These are phyloP conservation scores for Brachymystax lenok DNA, from an alignment of 2,797 vertebrate species.

Conservation along the genomic window DNA sequence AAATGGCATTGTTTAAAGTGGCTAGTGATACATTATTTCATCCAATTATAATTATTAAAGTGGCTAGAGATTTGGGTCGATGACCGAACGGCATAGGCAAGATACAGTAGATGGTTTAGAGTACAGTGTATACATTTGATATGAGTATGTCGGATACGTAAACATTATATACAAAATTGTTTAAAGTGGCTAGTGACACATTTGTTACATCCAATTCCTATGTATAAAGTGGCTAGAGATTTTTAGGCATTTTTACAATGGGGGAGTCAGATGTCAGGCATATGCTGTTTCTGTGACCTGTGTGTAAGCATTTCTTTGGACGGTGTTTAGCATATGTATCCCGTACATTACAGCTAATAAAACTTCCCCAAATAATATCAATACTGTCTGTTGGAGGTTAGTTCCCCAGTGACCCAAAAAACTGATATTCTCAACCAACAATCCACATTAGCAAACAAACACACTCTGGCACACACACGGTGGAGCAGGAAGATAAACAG, in stretches of 20 bases:
- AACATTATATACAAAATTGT: no score
- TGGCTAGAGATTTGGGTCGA: no score
- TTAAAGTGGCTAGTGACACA: no score
- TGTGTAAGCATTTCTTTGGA: conserved; percentile 6
- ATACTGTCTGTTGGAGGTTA: background rate
- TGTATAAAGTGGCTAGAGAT: no score
- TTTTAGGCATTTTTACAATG: conserved; percentile 71
- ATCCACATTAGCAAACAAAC: background rate
- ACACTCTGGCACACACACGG: conserved; percentile 19
- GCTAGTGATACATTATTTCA: no score
- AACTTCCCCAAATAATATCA: background rate
- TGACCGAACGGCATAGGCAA: no score
- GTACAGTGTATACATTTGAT: no score
- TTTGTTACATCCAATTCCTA: no score
- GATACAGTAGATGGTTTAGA: no score
- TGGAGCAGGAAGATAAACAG: conserved; percentile 46
- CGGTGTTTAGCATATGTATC: background rate
- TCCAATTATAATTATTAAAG: no score
- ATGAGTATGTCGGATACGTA: no score
- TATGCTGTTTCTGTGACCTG: conserved; percentile 64
- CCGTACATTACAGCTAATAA: background rate
- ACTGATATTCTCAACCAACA: background rate
- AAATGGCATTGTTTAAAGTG: no score
- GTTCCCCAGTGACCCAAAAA: background rate
- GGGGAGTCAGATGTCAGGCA: conserved; percentile 39